Percentiles rank a stretch among this genome's conserved stretches.
These are phyloP conservation scores for Synaphobranchus kaupii DNA, from an alignment of 2,797 vertebrate genomes.

Conservation along the genomic window DNA sequence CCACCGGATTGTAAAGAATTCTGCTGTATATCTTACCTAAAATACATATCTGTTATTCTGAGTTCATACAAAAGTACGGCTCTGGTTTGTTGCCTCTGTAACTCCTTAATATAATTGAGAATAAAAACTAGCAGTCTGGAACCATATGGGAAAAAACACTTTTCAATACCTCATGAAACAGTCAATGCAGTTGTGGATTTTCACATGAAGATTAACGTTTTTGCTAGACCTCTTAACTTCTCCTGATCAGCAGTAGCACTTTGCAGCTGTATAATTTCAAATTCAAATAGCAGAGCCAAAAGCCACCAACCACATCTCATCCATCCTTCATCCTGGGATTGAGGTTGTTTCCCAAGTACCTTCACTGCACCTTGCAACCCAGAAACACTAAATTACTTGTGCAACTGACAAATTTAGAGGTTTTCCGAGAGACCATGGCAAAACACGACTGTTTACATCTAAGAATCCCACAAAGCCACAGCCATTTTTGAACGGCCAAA, in stretches of 20 bases:
- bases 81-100: background rate
- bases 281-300: slow-evolving; percentile 34
- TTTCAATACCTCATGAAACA: background rate
- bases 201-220: background rate
- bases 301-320: slow-evolving; percentile 66
- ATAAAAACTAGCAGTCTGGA: background rate
- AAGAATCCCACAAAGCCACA: slow-evolving; percentile 71
- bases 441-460: slow-evolving; percentile 67
- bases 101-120: background rate
- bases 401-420: slow-evolving; percentile 71
- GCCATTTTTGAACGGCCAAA: slow-evolving; percentile 45
- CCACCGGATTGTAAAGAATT: background rate
- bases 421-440: slow-evolving; percentile 64
- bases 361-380: slow-evolving; percentile 70
- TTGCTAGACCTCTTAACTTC: background rate
- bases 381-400: slow-evolving; percentile 64
- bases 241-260: slow-evolving; percentile 9
- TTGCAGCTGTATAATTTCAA: slow-evolving; percentile 21
- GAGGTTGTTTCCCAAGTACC: slow-evolving; percentile 64
- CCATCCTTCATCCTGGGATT: slow-evolving; percentile 55
- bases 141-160: background rate
- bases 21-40: background rate
- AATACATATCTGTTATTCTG: background rate
- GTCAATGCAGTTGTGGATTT: background rate
- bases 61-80: background rate